Evolutionary conservation across 2,888 invertebrate genomes (phyloP).

Genomic region (Spilosoma lubricipeda): DNA sequence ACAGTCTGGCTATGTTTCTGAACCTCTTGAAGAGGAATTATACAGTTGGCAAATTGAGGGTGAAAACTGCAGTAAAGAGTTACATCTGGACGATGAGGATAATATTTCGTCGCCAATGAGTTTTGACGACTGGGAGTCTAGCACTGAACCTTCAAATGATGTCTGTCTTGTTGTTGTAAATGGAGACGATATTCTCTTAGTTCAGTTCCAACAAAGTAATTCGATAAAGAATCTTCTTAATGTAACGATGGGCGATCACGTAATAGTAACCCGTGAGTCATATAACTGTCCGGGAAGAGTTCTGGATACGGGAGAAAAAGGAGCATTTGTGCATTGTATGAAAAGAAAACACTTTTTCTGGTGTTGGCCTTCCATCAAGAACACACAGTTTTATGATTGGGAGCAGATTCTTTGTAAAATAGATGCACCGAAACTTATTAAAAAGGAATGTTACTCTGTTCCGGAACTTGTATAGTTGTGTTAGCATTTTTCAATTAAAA

Average conservation of each 20-base stretch:
- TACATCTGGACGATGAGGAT: background rate
- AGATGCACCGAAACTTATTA: conserved; percentile 27
- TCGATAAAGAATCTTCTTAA: conserved; percentile 1
- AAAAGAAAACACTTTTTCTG: conserved; percentile 32
- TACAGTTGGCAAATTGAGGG: conserved; percentile 4
- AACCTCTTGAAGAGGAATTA: background rate
- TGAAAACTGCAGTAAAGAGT: background rate
- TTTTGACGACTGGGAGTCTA: background rate
- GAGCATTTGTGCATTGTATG: conserved; percentile 38
- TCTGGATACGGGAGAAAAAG: conserved; percentile 36
- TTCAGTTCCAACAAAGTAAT: conserved; percentile 6
- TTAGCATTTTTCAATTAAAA: background rate
- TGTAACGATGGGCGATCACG: conserved; percentile 15
- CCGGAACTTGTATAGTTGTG: conserved; percentile 14
- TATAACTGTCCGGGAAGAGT: conserved; percentile 22
- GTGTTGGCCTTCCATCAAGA: conserved; percentile 36
- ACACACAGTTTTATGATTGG: conserved; percentile 38
- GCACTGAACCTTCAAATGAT: conserved; percentile 3
- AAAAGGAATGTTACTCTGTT: conserved; percentile 23
- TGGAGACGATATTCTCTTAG: conserved; percentile 6
- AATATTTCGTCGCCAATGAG: background rate
- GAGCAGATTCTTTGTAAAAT: conserved; percentile 37
- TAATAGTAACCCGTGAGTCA: conserved; percentile 2
- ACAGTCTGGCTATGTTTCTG: background rate
- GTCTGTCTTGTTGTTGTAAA: conserved; percentile 14